Evolutionary conservation across 2,113 vertebrate species (phyloP), one percentile per base, ranked within the genome.

Genomic region (Sinocyclocheilus maitianheensis): DNA sequence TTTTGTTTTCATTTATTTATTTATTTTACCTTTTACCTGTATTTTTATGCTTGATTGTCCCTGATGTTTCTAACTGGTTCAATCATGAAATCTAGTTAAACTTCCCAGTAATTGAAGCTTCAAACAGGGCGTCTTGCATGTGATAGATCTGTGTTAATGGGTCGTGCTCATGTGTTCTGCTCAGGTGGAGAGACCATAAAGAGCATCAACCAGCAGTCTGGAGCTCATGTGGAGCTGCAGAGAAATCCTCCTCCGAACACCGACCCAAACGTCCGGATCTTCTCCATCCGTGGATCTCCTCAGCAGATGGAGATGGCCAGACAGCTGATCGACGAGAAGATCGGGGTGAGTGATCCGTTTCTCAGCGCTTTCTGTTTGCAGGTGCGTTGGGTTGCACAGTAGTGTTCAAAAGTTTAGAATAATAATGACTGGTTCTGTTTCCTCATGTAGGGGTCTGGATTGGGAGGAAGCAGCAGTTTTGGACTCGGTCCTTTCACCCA

Each of bases 321-420:
- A 30, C 98, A 99, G 90, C 96, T 99, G 95, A 99, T 99, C 90
- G 97, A 99, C 88, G 97, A 99, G 95, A 98, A 97, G 95, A 97
- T 99, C 88, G 97, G 97, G 91, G 98, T 99, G 95, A 94, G 97
- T 96, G 43, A 26, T 0, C 67, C 8, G 6, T 3, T 5, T 13
- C 24, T 26, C 0, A 5, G 3, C 1, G 3, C 62, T 6, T 3
- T 26, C 63, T 13, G 14, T 16, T 51, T 51, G 48, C 12, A 51
- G 1, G 48, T 48, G 2, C 58, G 3, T 0, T 63, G 60, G 1
- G 30, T 30, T 30, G 43, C 0, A 2, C 1, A 43, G 1, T 1
- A 46, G 46, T 3, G 10, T 46, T 46, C 46, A 46, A 11, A 46
- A 11, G 46, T 46, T 46, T 46, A 10, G 30, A 34, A 34, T 34